Base-by-base conservation (phyloP, 2,113 vertebrate genomes). In the Aegotheles bennettii region DNA sequence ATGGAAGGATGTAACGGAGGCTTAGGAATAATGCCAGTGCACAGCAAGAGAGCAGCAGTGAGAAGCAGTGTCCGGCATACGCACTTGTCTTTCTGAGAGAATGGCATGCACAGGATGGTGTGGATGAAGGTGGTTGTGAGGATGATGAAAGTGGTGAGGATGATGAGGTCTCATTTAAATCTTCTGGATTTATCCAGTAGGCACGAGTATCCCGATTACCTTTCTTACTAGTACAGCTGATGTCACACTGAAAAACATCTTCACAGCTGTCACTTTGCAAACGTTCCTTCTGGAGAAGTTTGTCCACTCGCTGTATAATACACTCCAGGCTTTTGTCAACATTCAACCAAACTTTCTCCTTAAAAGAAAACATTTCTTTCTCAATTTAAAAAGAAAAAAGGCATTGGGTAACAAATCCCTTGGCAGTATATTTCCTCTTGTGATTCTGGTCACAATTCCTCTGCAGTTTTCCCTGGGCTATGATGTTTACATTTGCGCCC, bases 241-340 rank as follows among this genome's bases (percentile, higher is more conserved):
- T 70, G 6, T 99, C 97, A 1, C 97, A 97, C 81, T 97, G 98
- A 94, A 98, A 96, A 89, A 98, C 98, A 13, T 99, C 99, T 77
- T 98, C 99, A 53, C 98, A 98, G 96, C 97, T 93, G 92, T 96
- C 94, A 21, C 98, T 98, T 1, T 98, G 98, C 70, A 99, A 96
- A 40, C 98, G 98, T 47, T 99, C 99, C 94, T 98, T 99, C 98
- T 99, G 99, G 11, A 99, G 98, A 82, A 99, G 98, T 91, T 99
- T 99, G 98, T 99, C 99, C 33, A 99, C 99, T 13, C 99, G 98
- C 97, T 99, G 98, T 91, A 99, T 99, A 95, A 99, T 99, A 93
- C 99, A 99, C 97, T 99, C 99, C 96, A 99, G 98, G 91, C 99
- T 99, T 95, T 99, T 99, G 87, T 99, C 99, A 17, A 99, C 99